Evolutionary conservation across 2,888 invertebrate species (phyloP).

Genomic region (Hartigia nigra): DNA sequence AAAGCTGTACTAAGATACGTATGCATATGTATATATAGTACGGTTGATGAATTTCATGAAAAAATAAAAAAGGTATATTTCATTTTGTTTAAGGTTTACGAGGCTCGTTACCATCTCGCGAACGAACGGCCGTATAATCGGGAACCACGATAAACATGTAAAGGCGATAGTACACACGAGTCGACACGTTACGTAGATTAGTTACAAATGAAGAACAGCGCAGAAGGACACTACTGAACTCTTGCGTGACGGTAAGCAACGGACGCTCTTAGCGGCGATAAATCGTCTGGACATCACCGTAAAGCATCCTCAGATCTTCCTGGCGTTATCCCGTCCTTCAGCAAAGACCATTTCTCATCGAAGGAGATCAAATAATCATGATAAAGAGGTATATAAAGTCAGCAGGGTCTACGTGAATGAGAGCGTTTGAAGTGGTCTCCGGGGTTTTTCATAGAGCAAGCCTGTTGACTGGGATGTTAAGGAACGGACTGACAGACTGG

Average conservation of each 20-base stretch:
- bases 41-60: background rate
- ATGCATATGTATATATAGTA: background rate
- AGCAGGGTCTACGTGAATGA: slow-evolving; percentile 4
- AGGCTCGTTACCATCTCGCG: background rate
- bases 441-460: background rate
- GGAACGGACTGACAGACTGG: background rate
- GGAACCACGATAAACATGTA: background rate
- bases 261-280: slow-evolving; percentile 25
- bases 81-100: background rate
- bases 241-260: background rate
- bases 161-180: background rate
- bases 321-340: slow-evolving; percentile 25
- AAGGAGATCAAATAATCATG: slow-evolving; percentile 19
- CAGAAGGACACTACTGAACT: background rate
- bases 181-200: background rate
- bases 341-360: slow-evolving; percentile 25
- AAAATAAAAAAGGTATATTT: background rate
- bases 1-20: background rate
- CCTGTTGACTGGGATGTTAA: background rate
- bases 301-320: slow-evolving; percentile 27
- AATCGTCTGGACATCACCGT: slow-evolving; percentile 29
- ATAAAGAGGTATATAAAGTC: slow-evolving; percentile 13
- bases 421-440: slow-evolving; percentile 13
- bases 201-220: background rate
- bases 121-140: background rate